Percentiles rank a stretch among this genome's conserved stretches.
Conservation (phyloP, 37 sponge, comb jelly and placozoan species). For the Halichondria panicea region DNA sequence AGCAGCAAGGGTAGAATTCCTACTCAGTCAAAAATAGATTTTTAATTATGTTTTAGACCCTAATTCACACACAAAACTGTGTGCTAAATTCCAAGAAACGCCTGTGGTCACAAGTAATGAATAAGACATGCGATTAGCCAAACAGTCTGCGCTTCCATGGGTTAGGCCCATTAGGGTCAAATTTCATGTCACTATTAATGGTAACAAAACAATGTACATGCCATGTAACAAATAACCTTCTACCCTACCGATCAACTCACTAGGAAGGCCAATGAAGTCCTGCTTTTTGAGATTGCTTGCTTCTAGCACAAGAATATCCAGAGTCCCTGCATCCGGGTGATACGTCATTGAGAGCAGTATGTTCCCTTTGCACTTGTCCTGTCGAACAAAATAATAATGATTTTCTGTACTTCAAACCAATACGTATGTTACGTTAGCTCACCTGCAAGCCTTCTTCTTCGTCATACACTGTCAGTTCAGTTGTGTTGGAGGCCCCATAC, state of each 20-base stretch:
- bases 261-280: slow-evolving; percentile 1
- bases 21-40: no score
- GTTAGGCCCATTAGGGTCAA: no score
- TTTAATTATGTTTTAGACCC: no score
- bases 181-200: no score
- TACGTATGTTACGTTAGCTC: background rate
- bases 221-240: no score
- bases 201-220: no score
- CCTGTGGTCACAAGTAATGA: no score
- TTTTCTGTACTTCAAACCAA: background rate
- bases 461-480: background rate
- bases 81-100: no score
- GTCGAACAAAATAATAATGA: background rate
- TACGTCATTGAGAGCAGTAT: background rate
- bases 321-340: background rate
- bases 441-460: background rate
- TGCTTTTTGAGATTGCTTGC: slow-evolving; percentile 10
- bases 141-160: no score
- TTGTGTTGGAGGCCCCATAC: background rate
- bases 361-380: slow-evolving; percentile 11
- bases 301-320: slow-evolving; percentile 8
- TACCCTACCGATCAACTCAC: slow-evolving; percentile 5
- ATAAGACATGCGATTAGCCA: no score
- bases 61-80: no score
- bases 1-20: no score